Conservation (phyloP, 2,113 vertebrate genomes). For the Leptodactylus fuscus region DNA sequence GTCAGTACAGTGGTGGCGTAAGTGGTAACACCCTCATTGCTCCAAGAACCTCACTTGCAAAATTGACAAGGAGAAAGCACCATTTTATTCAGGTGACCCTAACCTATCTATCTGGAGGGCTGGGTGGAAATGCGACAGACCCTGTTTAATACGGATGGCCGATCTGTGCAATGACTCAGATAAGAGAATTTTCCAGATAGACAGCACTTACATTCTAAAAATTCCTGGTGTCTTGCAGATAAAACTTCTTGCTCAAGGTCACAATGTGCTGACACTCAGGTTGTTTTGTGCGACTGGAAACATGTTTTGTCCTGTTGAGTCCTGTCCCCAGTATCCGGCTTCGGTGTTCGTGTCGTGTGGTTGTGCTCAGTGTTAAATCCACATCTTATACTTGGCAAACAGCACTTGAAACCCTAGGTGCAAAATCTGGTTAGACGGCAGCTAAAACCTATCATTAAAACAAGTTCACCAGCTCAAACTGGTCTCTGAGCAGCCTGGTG, state of each 20-base stretch:
- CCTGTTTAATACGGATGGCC: too few species aligned
- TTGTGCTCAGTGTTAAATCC: neutral
- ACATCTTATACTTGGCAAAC: conserved; percentile 18
- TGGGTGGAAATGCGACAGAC: too few species aligned
- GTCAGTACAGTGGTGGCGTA: too few species aligned
- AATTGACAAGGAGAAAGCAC: too few species aligned
- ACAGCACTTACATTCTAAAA: too few species aligned
- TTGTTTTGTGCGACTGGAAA: neutral
- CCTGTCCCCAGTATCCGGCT: conserved; percentile 17
- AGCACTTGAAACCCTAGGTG: conserved; percentile 32
- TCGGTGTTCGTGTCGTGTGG: neutral
- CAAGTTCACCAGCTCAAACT: conserved; percentile 55
- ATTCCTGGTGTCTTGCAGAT: too few species aligned
- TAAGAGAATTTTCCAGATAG: too few species aligned
- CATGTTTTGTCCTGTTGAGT: conserved; percentile 7
- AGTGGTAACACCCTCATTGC: too few species aligned
- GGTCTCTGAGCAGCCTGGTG: conserved; percentile 33
- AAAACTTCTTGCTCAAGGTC: conserved; percentile 5
- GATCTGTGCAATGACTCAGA: too few species aligned
- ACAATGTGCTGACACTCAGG: neutral
- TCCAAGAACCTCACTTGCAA: too few species aligned
- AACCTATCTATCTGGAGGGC: too few species aligned
- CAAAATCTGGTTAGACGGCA: conserved; percentile 44
- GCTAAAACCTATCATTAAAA: conserved; percentile 57
- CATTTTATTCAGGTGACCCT: too few species aligned